Evolutionary conservation across 2,888 invertebrate species (phyloP).

Genomic region (Folsomia manolachei): DNA sequence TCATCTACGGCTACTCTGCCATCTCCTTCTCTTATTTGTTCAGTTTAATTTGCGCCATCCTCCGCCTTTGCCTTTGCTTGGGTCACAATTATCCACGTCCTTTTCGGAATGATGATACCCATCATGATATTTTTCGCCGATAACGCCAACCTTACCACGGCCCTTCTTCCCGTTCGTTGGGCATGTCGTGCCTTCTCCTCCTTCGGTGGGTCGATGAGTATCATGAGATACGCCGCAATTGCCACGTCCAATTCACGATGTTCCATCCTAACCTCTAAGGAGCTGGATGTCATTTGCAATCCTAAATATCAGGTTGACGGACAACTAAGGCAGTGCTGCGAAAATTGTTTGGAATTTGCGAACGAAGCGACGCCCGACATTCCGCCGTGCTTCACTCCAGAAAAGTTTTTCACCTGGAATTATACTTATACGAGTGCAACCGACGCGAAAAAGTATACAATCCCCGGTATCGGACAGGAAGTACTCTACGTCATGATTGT

Average conservation of each 20-base stretch:
- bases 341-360: constrained; percentile 24
- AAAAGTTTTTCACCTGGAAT: constrained; percentile 40
- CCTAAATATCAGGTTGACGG: constrained; percentile 41
- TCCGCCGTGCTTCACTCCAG: constrained; percentile 31
- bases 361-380: constrained; percentile 15
- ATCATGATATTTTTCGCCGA: constrained; percentile 29
- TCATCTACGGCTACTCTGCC: constrained; percentile 63
- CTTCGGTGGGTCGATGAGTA: constrained; percentile 44
- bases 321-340: constrained; percentile 30
- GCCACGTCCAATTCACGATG: constrained; percentile 44
- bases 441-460: constrained; percentile 32
- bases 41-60: constrained; percentile 58
- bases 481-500: constrained; percentile 36
- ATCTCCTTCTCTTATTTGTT: constrained; percentile 66
- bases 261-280: constrained; percentile 39
- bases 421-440: constrained; percentile 41
- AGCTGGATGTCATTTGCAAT: constrained; percentile 41
- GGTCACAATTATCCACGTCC: constrained; percentile 52
- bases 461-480: constrained; percentile 46
- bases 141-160: constrained; percentile 16
- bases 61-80: constrained; percentile 58
- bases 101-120: constrained; percentile 41
- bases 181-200: constrained; percentile 40
- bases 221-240: constrained; percentile 45
- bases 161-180: constrained; percentile 10